Base-by-base conservation (phyloP, 1,140 invertebrate species). In the Aphis craccivora region DNA sequence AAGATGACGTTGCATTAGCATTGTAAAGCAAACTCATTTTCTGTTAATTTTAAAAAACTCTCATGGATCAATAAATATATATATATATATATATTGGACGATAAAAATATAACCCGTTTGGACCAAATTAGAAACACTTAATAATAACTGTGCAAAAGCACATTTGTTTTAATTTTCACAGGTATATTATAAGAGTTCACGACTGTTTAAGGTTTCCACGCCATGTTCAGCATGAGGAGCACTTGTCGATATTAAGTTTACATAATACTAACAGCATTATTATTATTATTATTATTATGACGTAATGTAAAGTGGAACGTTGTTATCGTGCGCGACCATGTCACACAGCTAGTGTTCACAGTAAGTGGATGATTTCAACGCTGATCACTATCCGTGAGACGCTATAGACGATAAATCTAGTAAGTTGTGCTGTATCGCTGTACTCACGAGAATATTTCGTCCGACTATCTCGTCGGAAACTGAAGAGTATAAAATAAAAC, bases 221-320 rank as follows among this genome's bases (percentile, higher is more conserved):
- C 23, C 25, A 86, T 35, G 37, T 45, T 86, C 3, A 45, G 25
- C 8, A 1, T 18, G 43, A 14, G n/a, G 23, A 45, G 23, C 14
- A 86, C 84, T 86, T 86, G 25, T 86, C 37, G 11, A 86, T 25
- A 86, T 86, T 86, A 2, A 6, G 25, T 48, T 43, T 86, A 25
- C 14, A 76, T 76, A 76, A 76, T 11, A 60, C 30, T 6, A 76
- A 18, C 1, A n/a, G 1, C 55, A 76, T 30, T 76, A 18, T 53
- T 53, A 83, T 83, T 83, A 37, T 86, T 48, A 48, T 86, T 86
- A 48, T 86, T 86, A 86, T 86, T 86, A 48, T 86, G 25, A 45
- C 25, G 84, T 40, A 86, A 86, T 86, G 9, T 14, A 86, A 40
- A 45, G 43, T 86, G 84, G 43, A 30, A n/a, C 23, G 4, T 30